Evolutionary conservation across 92 coral and sea anemone species (phyloP).

Genomic region (Porites cylindrica): DNA sequence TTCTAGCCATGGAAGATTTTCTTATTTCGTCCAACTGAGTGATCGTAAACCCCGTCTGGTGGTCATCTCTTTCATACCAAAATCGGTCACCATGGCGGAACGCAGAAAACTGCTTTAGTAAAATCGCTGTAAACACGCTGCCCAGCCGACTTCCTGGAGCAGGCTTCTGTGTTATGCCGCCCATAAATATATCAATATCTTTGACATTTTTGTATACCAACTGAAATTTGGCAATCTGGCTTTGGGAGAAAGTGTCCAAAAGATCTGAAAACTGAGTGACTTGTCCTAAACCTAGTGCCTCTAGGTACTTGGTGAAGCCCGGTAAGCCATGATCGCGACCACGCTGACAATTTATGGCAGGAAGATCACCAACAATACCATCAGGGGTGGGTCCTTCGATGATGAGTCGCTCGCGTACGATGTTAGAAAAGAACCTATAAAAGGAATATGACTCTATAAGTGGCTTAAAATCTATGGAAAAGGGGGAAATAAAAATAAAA

Average conservation of each 20-base stretch:
- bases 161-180: neutral
- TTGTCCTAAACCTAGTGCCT: neutral
- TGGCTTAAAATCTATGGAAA: too few species aligned
- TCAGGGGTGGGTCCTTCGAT: slow-evolving; percentile 11
- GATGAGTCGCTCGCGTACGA: slow-evolving; percentile 39
- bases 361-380: slow-evolving; percentile 63
- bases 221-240: neutral
- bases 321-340: slow-evolving; percentile 96
- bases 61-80: slow-evolving; percentile 42
- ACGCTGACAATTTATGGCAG: slow-evolving; percentile 90
- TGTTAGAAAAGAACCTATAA: slow-evolving; percentile 28
- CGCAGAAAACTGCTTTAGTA: neutral
- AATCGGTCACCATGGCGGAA: slow-evolving; percentile 46
- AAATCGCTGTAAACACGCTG: slow-evolving; percentile 13
- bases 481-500: too few species aligned
- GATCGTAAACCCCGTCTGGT: neutral
- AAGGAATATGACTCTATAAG: neutral
- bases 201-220: neutral
- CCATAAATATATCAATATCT: slow-evolving; percentile 34
- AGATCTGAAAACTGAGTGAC: neutral
- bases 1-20: neutral
- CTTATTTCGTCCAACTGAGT: slow-evolving; percentile 20
- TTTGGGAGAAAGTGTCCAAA: neutral
- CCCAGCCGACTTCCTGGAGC: neutral
- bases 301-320: slow-evolving; percentile 49